Evolutionary conservation across 2,888 invertebrate species (phyloP), one percentile per base, ranked within the genome.

Genomic region (Timandra comae): DNA sequence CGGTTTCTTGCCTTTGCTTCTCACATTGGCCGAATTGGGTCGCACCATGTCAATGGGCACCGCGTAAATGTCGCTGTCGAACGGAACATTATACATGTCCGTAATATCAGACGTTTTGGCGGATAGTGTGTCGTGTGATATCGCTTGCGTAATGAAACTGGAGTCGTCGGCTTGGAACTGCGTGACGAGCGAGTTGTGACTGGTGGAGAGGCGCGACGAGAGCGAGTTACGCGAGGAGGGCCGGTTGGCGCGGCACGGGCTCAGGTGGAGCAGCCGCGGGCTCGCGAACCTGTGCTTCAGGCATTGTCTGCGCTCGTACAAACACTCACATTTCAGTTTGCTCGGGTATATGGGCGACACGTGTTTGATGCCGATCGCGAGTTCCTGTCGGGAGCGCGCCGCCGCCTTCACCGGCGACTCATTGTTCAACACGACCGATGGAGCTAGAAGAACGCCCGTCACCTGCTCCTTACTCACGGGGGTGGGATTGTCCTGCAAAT

Each of bases 11-110:
- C 70, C 77, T 67, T 81, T 80, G 34, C 53, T 70, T 46, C 68
- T 74, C 31, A 68, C 48, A 41, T 68, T 74, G 40, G 53, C 55
- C 28, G 74, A 69, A 46, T 87, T 79, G 24, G 91, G 91, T 41
- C 88, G 86, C 9, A 94, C 90, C 74, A 93, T 92, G 71, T 95
- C 95, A 41, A 95, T 90, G 22, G 95, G 95, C 38, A 95, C 91
- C 7, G 95, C 93, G 66, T 95, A 95, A 49, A 95, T 93, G 69
- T 95, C 95, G 54, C 94, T 94, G 63, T 95, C 95, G 53, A 94
- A 93, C 44, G 95, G 95, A 39, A 95, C 95, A 78, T 94, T 95
- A 69, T 95, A 95, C 87, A 95, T 91, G 69, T 94, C 94, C 21
- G 91, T 90, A 39, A 94, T 94, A 61, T 93, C 92, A 42, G 91